phyloP scores from a whole-genome alignment of 2,888 invertebrate species.

The Baronia brevicornis region DNA sequence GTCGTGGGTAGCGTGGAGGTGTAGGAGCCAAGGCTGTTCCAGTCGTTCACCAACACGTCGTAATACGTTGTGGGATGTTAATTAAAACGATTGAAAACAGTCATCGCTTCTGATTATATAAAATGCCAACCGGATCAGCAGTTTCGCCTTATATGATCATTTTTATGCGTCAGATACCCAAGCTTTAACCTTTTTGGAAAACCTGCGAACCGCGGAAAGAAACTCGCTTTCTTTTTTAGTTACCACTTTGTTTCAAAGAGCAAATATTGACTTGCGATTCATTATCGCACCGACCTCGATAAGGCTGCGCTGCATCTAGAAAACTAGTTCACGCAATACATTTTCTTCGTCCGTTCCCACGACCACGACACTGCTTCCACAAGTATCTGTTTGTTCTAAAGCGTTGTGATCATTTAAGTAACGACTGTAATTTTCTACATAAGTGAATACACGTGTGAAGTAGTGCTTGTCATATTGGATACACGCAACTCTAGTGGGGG shows the following conservation, averaged over 20 bases:
- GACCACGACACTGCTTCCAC: slow-evolving; percentile 60
- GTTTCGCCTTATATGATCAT: slow-evolving; percentile 20
- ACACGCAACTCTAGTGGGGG: no score
- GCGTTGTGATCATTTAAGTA: slow-evolving; percentile 58
- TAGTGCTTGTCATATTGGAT: no score
- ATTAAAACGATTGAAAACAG: slow-evolving; percentile 57
- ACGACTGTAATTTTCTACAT: slow-evolving; percentile 50
- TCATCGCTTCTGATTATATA: slow-evolving; percentile 34
- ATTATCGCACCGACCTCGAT: slow-evolving; percentile 65
- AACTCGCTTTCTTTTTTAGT: slow-evolving; percentile 25
- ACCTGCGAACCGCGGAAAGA: slow-evolving; percentile 17
- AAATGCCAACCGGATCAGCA: slow-evolving; percentile 25
- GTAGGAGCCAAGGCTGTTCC: slow-evolving; percentile 69
- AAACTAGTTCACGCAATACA: slow-evolving; percentile 63
- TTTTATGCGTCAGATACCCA: slow-evolving; percentile 11
- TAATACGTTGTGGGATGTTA: slow-evolving; percentile 61
- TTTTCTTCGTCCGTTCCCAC: slow-evolving; percentile 66
- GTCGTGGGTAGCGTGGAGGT: slow-evolving; percentile 70
- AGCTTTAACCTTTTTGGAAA: slow-evolving; percentile 21
- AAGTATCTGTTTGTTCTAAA: slow-evolving; percentile 47
- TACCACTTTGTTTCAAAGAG: slow-evolving; percentile 33
- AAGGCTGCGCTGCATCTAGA: slow-evolving; percentile 56
- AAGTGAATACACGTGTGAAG: no score
- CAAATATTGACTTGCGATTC: slow-evolving; percentile 61
- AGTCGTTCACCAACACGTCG: slow-evolving; percentile 59